Percentiles rank a stretch among this genome's conserved stretches.
Evolutionary conservation across 2,888 invertebrate species (phyloP).

Genomic region (Asteroscopus sphinx): DNA sequence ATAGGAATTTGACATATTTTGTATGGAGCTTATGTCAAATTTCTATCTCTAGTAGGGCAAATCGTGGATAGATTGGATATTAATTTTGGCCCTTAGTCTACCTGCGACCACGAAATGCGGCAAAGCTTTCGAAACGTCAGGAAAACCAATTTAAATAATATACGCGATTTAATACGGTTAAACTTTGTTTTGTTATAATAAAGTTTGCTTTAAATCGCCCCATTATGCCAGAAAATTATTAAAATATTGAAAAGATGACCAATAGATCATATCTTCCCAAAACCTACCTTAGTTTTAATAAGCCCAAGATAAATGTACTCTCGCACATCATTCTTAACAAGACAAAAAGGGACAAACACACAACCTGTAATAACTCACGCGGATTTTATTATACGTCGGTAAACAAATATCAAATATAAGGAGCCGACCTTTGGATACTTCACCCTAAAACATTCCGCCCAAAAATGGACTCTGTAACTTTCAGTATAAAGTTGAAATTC

Average conservation of each 20-base stretch:
- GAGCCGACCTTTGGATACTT: conserved; percentile 45
- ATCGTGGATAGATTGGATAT: no score
- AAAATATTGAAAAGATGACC: neutral
- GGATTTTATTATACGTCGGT: conserved; percentile 55
- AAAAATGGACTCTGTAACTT: conserved; percentile 15
- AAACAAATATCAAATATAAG: conserved; percentile 62
- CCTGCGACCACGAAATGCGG: no score
- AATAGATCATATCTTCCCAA: neutral
- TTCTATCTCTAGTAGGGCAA: no score
- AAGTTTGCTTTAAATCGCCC: no score
- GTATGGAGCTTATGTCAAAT: no score
- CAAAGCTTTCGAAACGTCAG: no score
- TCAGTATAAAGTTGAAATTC: conserved; percentile 27
- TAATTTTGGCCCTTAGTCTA: no score
- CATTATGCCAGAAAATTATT: no score
- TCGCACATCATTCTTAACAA: conserved; percentile 52
- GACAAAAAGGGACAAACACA: conserved; percentile 45
- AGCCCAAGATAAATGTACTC: conserved; percentile 37
- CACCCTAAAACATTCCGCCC: conserved; percentile 26
- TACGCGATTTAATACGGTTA: no score
- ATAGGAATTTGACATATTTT: no score
- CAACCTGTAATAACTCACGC: conserved; percentile 54
- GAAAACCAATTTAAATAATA: no score
- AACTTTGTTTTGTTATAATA: no score
- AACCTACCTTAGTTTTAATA: conserved; percentile 40